phyloP scores from a whole-genome alignment of 2,888 invertebrate species.

The Argyresthia goedartella region DNA sequence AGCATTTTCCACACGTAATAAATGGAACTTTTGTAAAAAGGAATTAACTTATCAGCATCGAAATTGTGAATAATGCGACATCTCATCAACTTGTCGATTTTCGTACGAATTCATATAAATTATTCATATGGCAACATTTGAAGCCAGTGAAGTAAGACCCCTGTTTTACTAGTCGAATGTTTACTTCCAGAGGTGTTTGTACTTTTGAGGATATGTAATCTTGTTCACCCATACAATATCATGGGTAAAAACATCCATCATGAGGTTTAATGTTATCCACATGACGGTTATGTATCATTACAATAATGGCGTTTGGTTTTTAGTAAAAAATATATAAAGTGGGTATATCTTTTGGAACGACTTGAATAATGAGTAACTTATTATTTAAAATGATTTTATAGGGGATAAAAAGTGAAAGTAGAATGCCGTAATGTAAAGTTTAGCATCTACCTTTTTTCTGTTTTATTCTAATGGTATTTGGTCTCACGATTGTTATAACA shows the following conservation, averaged over 20 bases:
- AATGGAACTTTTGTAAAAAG: conserved; percentile 2
- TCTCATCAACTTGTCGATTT: conserved; percentile 30
- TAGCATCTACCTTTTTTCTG: too few species aligned
- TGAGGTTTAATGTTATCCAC: background rate
- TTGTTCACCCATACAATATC: background rate
- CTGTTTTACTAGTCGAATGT: background rate
- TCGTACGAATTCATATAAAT: conserved; percentile 42
- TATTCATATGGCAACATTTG: conserved; percentile 25
- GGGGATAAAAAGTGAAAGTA: too few species aligned
- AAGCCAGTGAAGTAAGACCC: conserved; percentile 14
- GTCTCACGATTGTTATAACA: too few species aligned
- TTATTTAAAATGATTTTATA: too few species aligned
- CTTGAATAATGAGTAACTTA: too few species aligned
- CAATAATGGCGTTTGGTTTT: background rate
- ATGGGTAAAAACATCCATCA: background rate
- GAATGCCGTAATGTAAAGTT: too few species aligned
- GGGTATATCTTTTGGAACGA: too few species aligned
- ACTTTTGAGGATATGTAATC: background rate
- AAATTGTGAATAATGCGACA: conserved; percentile 54
- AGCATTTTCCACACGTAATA: background rate
- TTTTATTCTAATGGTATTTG: too few species aligned
- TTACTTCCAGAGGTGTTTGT: background rate
- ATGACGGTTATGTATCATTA: background rate
- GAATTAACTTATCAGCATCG: conserved; percentile 35
- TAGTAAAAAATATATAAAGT: too few species aligned